Base-by-base conservation (phyloP, 2,113 vertebrate genomes). In the Cyphomyrus discorhynchus region DNA sequence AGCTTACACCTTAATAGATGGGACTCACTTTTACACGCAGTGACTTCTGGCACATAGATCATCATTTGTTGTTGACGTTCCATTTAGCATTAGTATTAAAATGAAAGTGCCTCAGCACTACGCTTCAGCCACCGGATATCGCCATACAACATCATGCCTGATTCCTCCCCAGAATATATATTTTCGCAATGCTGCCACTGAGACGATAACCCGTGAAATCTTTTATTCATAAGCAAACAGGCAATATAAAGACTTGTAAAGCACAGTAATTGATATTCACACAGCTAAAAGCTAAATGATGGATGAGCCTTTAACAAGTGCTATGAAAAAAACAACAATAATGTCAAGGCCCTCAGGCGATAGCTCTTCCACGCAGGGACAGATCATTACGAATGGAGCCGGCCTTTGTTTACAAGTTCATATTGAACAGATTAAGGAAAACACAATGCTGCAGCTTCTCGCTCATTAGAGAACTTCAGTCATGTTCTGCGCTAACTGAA, bases 211-310 rank as follows among this genome's bases (percentile, higher is more conserved):
- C 42, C 77, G 9, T 62, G 52, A 45, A 87, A 89, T 84, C 49
- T 84, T 62, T 89, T 82, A 89, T 89, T 89, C 80, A 89, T 84
- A 31, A 84, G 42, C 52, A 89, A 62, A 62, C 10, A 56, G 89
- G 58, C 39, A 27, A 89, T 62, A 31, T 62, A 62, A 58, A 62
- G 52, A 89, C 27, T 58, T 58, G 27, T 82, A 88, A 74, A 70
- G 62, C 58, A 45, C 45, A 24, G 46, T 49, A 35, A 35, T 66
- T 46, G 62, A 47, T 80, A 82, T 89, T 83, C 74, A 45, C 50
- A 42, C 50, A 42, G 89, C 77, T 84, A 89, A 84, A 85, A 46
- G n/a, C 80, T 17, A 50, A 24, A 45, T 90, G 85, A 87, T 87
- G 89, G 85, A 90, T 90, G 84, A 27, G 84, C 45, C 31, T 70